phyloP scores from a whole-genome alignment of 2,888 invertebrate species.

The Agrypnus murinus region DNA sequence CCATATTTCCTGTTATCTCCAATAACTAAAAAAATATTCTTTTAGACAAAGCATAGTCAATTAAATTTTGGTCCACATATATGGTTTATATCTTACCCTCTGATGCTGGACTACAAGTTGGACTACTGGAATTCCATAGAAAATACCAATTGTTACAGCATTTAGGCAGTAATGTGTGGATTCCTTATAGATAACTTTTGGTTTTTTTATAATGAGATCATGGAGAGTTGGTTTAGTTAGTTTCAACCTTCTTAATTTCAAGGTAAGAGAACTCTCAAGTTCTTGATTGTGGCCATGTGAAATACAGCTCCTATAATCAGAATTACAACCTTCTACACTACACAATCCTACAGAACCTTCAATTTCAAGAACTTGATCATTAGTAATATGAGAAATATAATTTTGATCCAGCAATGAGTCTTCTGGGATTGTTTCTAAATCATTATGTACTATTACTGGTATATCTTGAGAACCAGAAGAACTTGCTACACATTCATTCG shows the following conservation, averaged over 20 bases:
- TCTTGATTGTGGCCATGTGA: too few species aligned
- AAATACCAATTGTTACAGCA: slow-evolving; percentile 85
- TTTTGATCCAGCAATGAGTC: too few species aligned
- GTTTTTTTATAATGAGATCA: slow-evolving; percentile 33
- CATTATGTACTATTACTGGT: too few species aligned
- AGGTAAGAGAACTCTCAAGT: neutral
- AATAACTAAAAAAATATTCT: slow-evolving; percentile 74
- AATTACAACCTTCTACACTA: too few species aligned
- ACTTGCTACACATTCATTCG: too few species aligned
- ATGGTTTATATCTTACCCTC: slow-evolving; percentile 69
- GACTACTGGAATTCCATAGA: slow-evolving; percentile 89
- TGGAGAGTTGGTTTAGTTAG: neutral
- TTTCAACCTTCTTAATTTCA: neutral
- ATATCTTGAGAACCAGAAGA: too few species aligned
- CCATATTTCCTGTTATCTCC: slow-evolving; percentile 87
- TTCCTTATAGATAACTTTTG: slow-evolving; percentile 70
- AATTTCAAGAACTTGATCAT: neutral
- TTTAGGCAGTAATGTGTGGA: slow-evolving; percentile 84
- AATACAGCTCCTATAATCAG: too few species aligned
- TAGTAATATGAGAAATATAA: too few species aligned
- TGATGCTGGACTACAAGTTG: slow-evolving; percentile 89
- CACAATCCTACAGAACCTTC: neutral
- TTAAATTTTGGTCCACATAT: neutral
- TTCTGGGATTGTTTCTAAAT: too few species aligned
- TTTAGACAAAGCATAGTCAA: neutral